Base-by-base conservation (phyloP, 2,888 invertebrate genomes). In the Dynastes tityus region DNA sequence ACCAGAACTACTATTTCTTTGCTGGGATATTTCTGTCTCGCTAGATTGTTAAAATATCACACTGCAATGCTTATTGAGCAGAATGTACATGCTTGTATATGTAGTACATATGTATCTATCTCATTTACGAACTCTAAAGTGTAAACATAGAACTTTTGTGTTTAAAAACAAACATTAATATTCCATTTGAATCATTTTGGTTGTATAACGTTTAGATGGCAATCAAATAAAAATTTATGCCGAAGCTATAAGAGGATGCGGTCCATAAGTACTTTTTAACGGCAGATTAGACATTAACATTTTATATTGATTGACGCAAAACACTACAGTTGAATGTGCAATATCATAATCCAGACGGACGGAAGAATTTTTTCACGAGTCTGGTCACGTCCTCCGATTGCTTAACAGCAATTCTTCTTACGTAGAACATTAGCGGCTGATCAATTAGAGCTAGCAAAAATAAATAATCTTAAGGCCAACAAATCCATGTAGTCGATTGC, bases 331-430 rank as follows among this genome's bases (percentile, higher is more conserved):
- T 22, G 61, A 61, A 74, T 45, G 8, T 45, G 11, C 45, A 11
- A 11, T 45, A 45, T 45, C 73, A 32, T 40, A 22, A 40, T 37
- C 16, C 16, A 27, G 51, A 16, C 49, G 61, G 27, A 22, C 73
- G 61, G 61, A 73, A 74, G 73, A 74, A 22, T 61, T 74, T 74
- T 74, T 61, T 58, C 9, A 27, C 27, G 61, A 32, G 8, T 45
- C 61, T 61, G 45, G 45, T 74, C 73, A 74, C 73, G 73, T 74
- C 73, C 32, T 13, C 51, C 27, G 22, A 61, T 74, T 45, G 61
- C 61, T 45, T 74, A 61, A 61, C 61, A 11, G 61, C 55, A 22
- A 74, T 61, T 40, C 58, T 29, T 40, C 22, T 22, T 29, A 68
- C 51, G 68, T 51, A 8, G 51, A 68, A 68, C 29, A 16, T 51